phyloP scores from a whole-genome alignment of 2,888 invertebrate genomes.

The Xestia xanthographa region DNA sequence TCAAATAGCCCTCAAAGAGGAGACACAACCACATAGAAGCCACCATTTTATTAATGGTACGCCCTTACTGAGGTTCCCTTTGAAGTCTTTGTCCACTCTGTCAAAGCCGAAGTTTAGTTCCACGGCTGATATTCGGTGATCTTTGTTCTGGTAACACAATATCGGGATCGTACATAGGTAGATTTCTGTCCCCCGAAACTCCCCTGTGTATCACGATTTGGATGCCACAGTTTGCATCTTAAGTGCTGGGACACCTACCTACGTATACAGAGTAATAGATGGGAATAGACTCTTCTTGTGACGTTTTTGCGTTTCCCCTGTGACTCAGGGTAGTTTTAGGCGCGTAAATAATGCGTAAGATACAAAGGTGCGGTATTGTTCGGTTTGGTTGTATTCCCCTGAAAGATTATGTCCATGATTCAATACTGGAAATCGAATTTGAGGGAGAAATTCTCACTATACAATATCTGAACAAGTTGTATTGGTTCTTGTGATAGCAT shows the following conservation, averaged over 20 bases:
- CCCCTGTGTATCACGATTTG: slow-evolving; percentile 79
- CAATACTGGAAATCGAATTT: slow-evolving; percentile 27
- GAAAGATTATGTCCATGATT: slow-evolving; percentile 34
- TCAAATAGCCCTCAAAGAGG: slow-evolving; percentile 42
- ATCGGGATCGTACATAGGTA: slow-evolving; percentile 70
- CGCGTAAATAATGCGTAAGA: slow-evolving; percentile 48
- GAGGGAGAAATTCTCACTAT: neutral
- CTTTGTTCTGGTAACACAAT: slow-evolving; percentile 79
- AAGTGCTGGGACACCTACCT: slow-evolving; percentile 75
- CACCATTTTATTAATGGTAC: slow-evolving; percentile 62
- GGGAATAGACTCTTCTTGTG: slow-evolving; percentile 54
- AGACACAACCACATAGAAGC: slow-evolving; percentile 40
- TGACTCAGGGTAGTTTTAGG: slow-evolving; percentile 47
- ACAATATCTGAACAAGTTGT: neutral
- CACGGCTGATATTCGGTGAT: slow-evolving; percentile 65
- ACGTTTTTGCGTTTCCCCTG: slow-evolving; percentile 49
- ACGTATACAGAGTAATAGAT: slow-evolving; percentile 51
- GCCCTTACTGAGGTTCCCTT: slow-evolving; percentile 58
- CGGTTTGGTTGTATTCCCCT: slow-evolving; percentile 29
- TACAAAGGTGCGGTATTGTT: slow-evolving; percentile 48
- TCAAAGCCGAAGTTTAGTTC: slow-evolving; percentile 71
- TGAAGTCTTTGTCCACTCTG: slow-evolving; percentile 67
- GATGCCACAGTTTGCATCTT: slow-evolving; percentile 85
- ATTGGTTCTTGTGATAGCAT: neutral
- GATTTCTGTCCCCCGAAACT: slow-evolving; percentile 65